A percentile compares a stretch with the other conserved stretches of the same genome.
phyloP scores from a whole-genome alignment of 2,113 vertebrate species.

The Ginglymostoma cirratum region DNA sequence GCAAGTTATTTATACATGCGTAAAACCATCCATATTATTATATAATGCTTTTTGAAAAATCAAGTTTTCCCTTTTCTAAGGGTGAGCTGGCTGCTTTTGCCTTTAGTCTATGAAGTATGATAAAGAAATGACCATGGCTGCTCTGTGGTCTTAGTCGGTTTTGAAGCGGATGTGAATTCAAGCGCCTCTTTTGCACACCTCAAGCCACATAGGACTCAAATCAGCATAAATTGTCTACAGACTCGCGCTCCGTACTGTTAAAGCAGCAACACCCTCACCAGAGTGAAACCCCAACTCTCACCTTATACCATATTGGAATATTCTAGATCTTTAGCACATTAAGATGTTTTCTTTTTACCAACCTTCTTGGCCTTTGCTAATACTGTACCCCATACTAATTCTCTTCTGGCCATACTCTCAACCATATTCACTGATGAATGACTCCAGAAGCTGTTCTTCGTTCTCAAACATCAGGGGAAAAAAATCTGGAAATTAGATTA shows the following conservation, averaged over 20 bases:
- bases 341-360: background rate
- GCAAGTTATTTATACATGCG: too few relatives aligned
- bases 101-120: background rate
- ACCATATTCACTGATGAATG: too few relatives aligned
- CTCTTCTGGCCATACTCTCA: too few relatives aligned
- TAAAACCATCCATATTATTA: background rate
- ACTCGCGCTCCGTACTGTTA: background rate
- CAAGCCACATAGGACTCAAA: background rate
- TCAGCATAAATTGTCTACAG: background rate
- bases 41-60: too few relatives aligned
- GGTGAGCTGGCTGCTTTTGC: background rate
- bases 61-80: background rate
- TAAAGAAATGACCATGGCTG: background rate
- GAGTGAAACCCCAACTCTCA: too few relatives aligned
- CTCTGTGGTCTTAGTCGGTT: background rate
- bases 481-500: too few relatives aligned
- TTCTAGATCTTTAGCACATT: too few relatives aligned
- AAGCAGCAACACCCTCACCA: background rate
- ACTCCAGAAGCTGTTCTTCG: too few relatives aligned
- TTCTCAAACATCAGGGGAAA: too few relatives aligned
- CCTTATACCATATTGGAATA: background rate
- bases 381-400: too few relatives aligned
- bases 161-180: background rate
- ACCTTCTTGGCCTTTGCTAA: background rate
- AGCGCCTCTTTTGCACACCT: background rate